phyloP scores from a whole-genome alignment of 2,113 vertebrate genomes.

The Antechinus stuartii region DNA sequence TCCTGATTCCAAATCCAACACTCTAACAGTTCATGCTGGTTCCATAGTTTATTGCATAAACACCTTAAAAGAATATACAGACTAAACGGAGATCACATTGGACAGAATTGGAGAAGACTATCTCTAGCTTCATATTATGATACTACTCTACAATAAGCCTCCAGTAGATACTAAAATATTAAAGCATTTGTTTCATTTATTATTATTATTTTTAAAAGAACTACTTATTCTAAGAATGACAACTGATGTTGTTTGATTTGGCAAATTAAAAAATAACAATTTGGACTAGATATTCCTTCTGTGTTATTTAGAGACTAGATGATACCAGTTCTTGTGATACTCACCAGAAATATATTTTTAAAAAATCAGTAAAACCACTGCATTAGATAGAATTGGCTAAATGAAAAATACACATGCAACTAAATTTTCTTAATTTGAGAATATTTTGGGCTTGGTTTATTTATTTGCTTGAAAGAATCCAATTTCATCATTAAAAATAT shows the following conservation, averaged over 20 bases:
- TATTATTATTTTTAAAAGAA: neutral
- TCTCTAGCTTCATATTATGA: neutral
- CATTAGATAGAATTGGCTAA: neutral
- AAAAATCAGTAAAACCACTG: neutral
- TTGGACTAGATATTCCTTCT: neutral
- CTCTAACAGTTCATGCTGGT: neutral
- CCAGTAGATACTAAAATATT: neutral
- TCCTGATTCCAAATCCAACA: neutral
- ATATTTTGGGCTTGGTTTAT: too few species aligned
- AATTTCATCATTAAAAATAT: neutral
- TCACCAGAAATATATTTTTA: neutral
- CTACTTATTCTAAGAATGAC: neutral
- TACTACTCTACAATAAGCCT: neutral
- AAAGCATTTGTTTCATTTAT: neutral
- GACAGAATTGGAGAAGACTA: neutral
- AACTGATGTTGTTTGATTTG: neutral
- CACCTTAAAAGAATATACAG: neutral
- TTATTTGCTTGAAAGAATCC: neutral
- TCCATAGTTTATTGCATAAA: neutral
- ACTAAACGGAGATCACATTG: neutral
- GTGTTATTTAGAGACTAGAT: neutral
- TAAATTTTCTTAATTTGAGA: neutral
- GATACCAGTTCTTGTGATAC: neutral
- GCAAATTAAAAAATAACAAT: neutral
- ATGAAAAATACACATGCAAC: neutral